Evolutionary conservation across 2,888 invertebrate species (phyloP).

Genomic region (Sesia bembeciformis): DNA sequence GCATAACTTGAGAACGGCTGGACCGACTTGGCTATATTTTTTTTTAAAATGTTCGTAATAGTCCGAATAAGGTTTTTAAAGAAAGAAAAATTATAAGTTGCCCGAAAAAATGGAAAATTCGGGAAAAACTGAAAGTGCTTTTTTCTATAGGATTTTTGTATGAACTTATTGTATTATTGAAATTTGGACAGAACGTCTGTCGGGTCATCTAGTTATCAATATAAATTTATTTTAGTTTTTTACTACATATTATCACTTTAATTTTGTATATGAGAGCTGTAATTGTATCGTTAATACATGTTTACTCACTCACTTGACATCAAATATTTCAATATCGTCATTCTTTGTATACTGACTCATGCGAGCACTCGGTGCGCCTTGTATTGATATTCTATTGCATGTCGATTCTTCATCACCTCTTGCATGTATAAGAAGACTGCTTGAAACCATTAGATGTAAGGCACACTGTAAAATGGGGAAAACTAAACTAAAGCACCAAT

Average conservation of each 20-base stretch:
- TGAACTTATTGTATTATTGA: too few relatives aligned
- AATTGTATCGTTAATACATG: not conserved
- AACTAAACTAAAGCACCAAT: not conserved
- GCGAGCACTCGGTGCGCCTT: slow-evolving; percentile 3
- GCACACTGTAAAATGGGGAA: slow-evolving; percentile 63
- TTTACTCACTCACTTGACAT: slow-evolving; percentile 14
- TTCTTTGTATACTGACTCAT: slow-evolving; percentile 6
- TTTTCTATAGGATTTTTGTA: too few relatives aligned
- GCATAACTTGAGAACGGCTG: too few relatives aligned
- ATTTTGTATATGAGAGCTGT: not conserved
- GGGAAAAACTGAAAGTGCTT: too few relatives aligned
- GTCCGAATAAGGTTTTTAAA: too few relatives aligned
- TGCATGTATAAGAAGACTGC: slow-evolving; percentile 63
- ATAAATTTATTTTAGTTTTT: not conserved
- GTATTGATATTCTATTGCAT: slow-evolving; percentile 8
- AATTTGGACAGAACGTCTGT: too few relatives aligned
- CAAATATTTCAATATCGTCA: slow-evolving; percentile 13
- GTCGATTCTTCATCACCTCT: slow-evolving; percentile 70
- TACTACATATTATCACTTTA: not conserved
- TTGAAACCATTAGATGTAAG: slow-evolving; percentile 79
- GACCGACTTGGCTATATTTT: too few relatives aligned
- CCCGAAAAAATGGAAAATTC: too few relatives aligned
- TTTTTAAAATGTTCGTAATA: too few relatives aligned
- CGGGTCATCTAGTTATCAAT: too few relatives aligned
- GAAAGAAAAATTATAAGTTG: too few relatives aligned